Percentiles rank a stretch among this genome's conserved stretches.
These are phyloP conservation scores for Triplophysa bombifrons DNA, from an alignment of 2,797 vertebrate genomes.

Conservation along the genomic window DNA sequence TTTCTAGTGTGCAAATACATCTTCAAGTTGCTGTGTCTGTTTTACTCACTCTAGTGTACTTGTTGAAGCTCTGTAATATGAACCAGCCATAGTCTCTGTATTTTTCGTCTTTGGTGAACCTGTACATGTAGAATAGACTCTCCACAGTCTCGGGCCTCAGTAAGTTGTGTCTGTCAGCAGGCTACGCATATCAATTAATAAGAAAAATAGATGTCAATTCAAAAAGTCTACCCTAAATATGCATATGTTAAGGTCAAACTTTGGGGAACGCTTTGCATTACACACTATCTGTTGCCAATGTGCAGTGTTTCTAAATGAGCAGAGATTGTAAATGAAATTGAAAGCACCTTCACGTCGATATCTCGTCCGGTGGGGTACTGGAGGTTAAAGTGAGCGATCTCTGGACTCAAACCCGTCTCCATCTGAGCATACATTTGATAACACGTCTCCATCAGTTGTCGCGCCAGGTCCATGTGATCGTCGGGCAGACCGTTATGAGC, in stretches of 20 bases:
- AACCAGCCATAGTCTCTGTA: conserved; percentile 98
- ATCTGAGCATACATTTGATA: conserved; percentile 96
- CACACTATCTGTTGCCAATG: too few relatives aligned
- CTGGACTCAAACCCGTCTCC: conserved; percentile 93
- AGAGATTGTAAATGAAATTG: not conserved
- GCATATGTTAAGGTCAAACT: not conserved
- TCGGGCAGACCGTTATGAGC: conserved; percentile 86
- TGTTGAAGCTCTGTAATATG: conserved; percentile 92
- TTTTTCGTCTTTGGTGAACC: conserved; percentile 87
- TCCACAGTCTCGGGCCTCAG: conserved; percentile 94
- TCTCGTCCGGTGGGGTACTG: conserved; percentile 75
- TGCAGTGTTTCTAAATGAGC: not conserved
- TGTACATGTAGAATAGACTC: conserved; percentile 94
- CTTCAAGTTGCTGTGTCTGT: not conserved
- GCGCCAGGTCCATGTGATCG: conserved; percentile 92
- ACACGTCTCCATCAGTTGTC: conserved; percentile 90
- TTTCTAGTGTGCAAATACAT: not conserved
- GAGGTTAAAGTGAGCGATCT: conserved; percentile 91
- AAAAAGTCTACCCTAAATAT: not conserved
- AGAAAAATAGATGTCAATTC: not conserved
- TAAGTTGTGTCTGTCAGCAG: conserved; percentile 94
- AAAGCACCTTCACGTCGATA: conserved; percentile 87
- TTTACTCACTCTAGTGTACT: conserved; percentile 84
- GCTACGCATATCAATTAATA: conserved; percentile 65
- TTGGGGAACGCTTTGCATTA: not conserved